Evolutionary conservation across 2,113 vertebrate genomes (phyloP), one percentile per base, ranked within the genome.

Genomic region (Cricetomys ansorgei): DNA sequence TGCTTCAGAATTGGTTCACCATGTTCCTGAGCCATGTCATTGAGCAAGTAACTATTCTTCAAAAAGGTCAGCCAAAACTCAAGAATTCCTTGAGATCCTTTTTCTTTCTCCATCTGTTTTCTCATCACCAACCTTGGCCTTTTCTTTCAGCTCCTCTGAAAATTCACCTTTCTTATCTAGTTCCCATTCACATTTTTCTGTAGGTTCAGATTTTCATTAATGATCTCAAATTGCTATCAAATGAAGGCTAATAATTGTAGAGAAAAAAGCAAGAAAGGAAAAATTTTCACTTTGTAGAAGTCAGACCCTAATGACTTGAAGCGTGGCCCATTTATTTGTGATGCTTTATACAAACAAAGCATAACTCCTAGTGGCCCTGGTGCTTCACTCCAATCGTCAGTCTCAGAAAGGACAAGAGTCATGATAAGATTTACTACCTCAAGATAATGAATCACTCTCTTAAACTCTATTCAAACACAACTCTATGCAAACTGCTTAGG

Each of bases 11-110:
- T 67, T 67, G 11, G 83, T 50, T 86, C 31, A 67, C 99, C 99
- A 94, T 99, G 99, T 96, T 99, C 99, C 99, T 99, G 99, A 97
- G 99, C 98, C 99, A 99, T 99, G 97, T 99, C 99, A 94, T 99
- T 99, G 40, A 59, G 37, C 59, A 99, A 98, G 96, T 99, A 99
- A 94, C 99, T 99, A 1, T 99, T 99, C 97, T 99, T 99, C 97
- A 99, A 43, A 99, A 92, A 40, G 21, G 37, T 59, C 97, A 99
- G 98, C 99, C 99, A 99, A 98, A 99, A 99, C 92, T 99, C 99
- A 15, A 99, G 99, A 97, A 99, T 99, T 98, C 99, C 99, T 98
- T 99, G 99, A 80, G 29, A 83, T 99, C 99, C 31, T 85, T 85
- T 86, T 9, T 86, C 15, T 64, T 64, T 84, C 15, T 45, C 31